phyloP scores from a whole-genome alignment of 2,888 invertebrate genomes.

The Cactoblastis cactorum region DNA sequence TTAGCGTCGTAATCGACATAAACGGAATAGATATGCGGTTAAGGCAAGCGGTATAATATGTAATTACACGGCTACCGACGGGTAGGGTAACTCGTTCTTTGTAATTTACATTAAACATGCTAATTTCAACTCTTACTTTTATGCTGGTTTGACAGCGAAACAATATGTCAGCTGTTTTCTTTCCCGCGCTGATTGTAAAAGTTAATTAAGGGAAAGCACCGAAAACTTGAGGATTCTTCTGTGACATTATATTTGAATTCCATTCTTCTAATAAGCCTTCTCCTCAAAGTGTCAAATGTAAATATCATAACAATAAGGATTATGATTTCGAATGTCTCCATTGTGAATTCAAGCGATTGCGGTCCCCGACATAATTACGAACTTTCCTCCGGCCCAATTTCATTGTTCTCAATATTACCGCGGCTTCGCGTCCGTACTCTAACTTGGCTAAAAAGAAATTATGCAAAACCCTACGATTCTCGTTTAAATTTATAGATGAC shows the following conservation, averaged over 20 bases:
- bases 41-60: too few relatives aligned
- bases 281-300: neutral
- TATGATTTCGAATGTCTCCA: slow-evolving; percentile 2
- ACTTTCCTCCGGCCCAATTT: slow-evolving; percentile 7
- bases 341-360: neutral
- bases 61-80: neutral
- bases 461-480: neutral
- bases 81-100: too few relatives aligned
- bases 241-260: too few relatives aligned
- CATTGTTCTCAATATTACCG: neutral
- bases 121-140: too few relatives aligned
- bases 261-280: too few relatives aligned
- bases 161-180: too few relatives aligned
- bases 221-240: too few relatives aligned
- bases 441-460: neutral
- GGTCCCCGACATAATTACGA: neutral
- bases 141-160: too few relatives aligned
- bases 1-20: neutral
- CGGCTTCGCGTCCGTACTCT: neutral
- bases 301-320: slow-evolving; percentile 1
- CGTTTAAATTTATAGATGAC: neutral
- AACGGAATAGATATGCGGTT: neutral
- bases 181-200: too few relatives aligned
- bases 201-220: too few relatives aligned
- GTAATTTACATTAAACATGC: too few relatives aligned